These are phyloP conservation scores for Gallirallus australis DNA, from an alignment of 2,797 vertebrate species.

Conservation along the genomic window DNA sequence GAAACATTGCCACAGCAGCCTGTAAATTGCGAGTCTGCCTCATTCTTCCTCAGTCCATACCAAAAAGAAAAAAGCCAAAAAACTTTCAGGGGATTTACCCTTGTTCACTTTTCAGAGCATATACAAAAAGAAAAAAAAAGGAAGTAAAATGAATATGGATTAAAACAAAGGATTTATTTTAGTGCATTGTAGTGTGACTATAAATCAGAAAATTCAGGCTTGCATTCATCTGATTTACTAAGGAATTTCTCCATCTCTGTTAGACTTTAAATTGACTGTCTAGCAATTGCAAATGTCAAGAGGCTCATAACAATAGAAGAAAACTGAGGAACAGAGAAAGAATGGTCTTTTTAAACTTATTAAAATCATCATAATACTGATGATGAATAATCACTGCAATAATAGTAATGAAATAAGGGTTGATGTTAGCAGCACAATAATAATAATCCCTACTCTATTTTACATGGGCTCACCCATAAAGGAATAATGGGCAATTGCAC, in stretches of 20 bases:
- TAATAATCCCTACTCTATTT: neutral
- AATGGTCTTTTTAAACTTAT: conserved; percentile 15
- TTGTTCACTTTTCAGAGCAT: neutral
- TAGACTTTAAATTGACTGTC: neutral
- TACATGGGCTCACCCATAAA: neutral
- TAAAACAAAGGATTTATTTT: neutral
- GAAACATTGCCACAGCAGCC: neutral
- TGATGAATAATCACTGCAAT: conserved; percentile 1
- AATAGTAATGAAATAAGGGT: neutral
- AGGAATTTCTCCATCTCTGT: neutral
- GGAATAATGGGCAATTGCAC: neutral
- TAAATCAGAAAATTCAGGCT: neutral
- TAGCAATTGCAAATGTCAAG: neutral
- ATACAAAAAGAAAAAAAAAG: neutral
- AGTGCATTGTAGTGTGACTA: neutral
- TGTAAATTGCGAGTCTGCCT: neutral
- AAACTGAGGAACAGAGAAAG: conserved; percentile 5
- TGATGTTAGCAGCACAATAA: neutral
- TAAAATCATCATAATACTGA: neutral
- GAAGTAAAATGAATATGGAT: neutral
- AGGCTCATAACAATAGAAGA: neutral
- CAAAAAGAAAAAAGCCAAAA: neutral
- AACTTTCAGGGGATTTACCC: neutral
- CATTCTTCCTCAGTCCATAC: neutral
- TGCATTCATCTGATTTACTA: neutral